Conservation (phyloP, 2,113 vertebrate genomes). For the Zapus hudsonius region DNA sequence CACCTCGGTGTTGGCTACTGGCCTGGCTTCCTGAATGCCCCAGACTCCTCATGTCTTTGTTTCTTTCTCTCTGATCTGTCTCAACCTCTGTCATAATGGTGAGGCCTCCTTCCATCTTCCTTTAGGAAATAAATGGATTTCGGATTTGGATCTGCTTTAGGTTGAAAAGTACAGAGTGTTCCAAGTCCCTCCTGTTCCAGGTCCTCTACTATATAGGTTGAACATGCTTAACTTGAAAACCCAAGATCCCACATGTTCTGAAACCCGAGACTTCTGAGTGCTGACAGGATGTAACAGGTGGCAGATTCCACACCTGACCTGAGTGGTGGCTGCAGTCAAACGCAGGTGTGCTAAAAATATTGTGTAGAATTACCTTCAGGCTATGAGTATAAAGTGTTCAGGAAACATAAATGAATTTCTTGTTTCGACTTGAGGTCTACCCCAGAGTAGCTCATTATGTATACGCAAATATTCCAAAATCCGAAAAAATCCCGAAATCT, state of each 20-base stretch:
- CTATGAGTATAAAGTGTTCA: background rate
- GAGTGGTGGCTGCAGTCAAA: background rate
- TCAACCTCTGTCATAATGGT: background rate
- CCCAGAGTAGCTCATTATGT: background rate
- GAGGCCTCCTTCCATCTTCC: background rate
- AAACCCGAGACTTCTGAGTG: background rate
- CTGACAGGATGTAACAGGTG: background rate
- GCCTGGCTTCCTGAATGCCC: background rate
- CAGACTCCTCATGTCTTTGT: background rate
- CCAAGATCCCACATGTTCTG: background rate
- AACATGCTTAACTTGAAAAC: background rate
- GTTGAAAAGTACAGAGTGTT: background rate
- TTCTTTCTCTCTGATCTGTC: background rate
- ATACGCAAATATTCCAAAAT: background rate
- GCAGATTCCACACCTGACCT: slow-evolving; percentile 28
- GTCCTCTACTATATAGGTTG: background rate
- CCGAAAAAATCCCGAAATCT: background rate
- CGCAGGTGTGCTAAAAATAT: background rate
- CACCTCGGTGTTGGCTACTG: fast-evolving
- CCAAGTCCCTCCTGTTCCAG: background rate
- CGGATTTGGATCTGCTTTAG: background rate
- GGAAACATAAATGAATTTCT: background rate
- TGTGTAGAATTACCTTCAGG: background rate
- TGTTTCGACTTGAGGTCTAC: background rate
- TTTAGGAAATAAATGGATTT: background rate